A percentile compares a stretch with the other conserved stretches of the same genome.
These are phyloP conservation scores for Microcebus ravelobensis DNA, from an alignment of 2,113 vertebrate genomes.

Conservation along the genomic window DNA sequence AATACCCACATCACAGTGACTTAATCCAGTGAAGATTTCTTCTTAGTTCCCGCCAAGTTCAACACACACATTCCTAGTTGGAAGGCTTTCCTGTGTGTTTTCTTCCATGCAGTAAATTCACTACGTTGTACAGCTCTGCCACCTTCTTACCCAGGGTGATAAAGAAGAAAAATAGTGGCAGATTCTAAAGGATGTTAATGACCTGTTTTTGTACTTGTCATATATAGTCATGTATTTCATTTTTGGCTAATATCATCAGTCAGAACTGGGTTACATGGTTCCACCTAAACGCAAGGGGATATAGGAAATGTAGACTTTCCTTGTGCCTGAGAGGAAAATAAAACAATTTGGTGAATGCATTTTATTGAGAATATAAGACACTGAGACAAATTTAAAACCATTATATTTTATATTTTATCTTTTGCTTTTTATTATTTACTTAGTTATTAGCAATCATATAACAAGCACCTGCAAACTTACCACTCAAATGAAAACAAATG, in stretches of 20 bases:
- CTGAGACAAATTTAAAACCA: neutral
- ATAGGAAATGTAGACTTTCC: neutral
- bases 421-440: neutral
- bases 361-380: neutral
- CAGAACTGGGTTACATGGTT: neutral
- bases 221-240: neutral
- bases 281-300: neutral
- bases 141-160: neutral
- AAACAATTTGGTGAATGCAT: neutral
- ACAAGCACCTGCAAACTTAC: neutral
- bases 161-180: neutral
- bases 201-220: neutral
- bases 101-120: neutral
- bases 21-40: neutral
- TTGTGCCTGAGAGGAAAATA: neutral
- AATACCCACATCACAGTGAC: neutral
- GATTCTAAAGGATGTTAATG: neutral
- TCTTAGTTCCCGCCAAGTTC: neutral
- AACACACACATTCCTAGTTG: neutral
- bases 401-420: neutral
- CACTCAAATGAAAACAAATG: neutral
- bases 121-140: neutral
- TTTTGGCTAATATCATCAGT: neutral
- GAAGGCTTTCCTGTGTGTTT: neutral
- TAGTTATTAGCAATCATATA: neutral